Evolutionary conservation across 2,888 invertebrate genomes (phyloP), one percentile per base, ranked within the genome.

Genomic region (Lasioglossum calceatum): DNA sequence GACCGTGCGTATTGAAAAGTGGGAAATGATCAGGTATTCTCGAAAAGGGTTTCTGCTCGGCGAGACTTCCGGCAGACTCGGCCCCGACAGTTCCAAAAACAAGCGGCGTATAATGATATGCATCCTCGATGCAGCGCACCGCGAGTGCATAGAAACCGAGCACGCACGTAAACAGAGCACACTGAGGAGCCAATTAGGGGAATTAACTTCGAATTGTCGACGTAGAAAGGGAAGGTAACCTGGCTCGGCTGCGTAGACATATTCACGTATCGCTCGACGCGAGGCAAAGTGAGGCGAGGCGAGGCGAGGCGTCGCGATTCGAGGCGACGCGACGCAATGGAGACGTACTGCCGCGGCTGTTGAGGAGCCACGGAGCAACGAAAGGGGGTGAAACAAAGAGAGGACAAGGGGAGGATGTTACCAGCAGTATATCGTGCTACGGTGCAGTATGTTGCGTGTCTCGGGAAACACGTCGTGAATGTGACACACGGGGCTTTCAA

Each of bases 401-500:
- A 73, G 77, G 67, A 82, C 71, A 50, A 76, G 81, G 76, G 72
- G 78, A 82, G 85, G 90, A 86, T 87, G 90, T 90, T 89, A 81
- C 86, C 76, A 74, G 44, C 79, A 79, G 85, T 91, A 90, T 89
- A 91, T 90, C 89, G 90, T 91, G 87, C 81, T 81, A 78, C 77
- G 77, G 82, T 73, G 87, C 90, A 91, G 90, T 90, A 92, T 92
- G 92, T 91, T 89, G 91, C 91, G 87, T 90, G 92, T 93, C 91
- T 91, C 90, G 90, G 92, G 92, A 92, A 93, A 93, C 93, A 92
- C 92, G 92, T 93, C 92, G 92, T 94, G 93, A 94, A 93, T 94
- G 93, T 93, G 93, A 94, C 93, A 93, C 93, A 92, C 92, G 91
- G 91, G 92, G 94, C 94, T 93, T 94, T 94, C 93, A 93, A 93